phyloP scores from a whole-genome alignment of 1,140 invertebrate genomes.

The Sesamia nonagrioides region DNA sequence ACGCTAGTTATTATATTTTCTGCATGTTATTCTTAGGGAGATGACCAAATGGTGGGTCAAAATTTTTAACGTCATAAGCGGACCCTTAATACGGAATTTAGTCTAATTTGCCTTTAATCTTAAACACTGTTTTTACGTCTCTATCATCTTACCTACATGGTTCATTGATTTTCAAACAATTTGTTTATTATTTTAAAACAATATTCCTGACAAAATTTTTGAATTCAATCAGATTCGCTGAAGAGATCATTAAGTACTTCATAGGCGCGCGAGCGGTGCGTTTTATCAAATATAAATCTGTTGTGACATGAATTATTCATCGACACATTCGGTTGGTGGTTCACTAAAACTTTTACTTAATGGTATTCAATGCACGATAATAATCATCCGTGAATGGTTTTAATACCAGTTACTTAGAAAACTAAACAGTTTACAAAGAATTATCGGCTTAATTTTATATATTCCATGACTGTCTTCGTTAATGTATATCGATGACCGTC shows the following conservation, averaged over 20 bases:
- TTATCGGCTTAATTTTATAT: slow-evolving; percentile 16
- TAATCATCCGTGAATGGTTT: slow-evolving; percentile 31
- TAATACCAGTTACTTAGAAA: slow-evolving; percentile 19
- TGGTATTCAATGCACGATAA: slow-evolving; percentile 23
- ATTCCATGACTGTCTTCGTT: not conserved
- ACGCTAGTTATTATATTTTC: no score
- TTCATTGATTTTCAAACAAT: not conserved
- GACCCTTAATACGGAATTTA: no score
- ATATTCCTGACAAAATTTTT: not conserved
- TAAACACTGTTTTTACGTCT: not conserved
- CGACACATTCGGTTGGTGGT: slow-evolving; percentile 29
- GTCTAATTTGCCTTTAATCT: no score
- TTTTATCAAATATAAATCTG: slow-evolving; percentile 37
- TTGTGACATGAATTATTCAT: slow-evolving; percentile 40
- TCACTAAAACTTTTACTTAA: slow-evolving; percentile 28
- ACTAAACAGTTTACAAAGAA: not conserved
- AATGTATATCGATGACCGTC: not conserved
- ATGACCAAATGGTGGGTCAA: no score
- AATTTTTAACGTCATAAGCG: no score
- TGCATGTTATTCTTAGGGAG: no score
- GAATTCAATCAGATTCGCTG: not conserved
- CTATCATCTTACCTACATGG: no score
- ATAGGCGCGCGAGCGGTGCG: slow-evolving; percentile 9
- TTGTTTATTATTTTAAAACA: not conserved
- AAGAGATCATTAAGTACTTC: slow-evolving; percentile 8